phyloP scores from a whole-genome alignment of 2,888 invertebrate species.

The Atrina japonica region DNA sequence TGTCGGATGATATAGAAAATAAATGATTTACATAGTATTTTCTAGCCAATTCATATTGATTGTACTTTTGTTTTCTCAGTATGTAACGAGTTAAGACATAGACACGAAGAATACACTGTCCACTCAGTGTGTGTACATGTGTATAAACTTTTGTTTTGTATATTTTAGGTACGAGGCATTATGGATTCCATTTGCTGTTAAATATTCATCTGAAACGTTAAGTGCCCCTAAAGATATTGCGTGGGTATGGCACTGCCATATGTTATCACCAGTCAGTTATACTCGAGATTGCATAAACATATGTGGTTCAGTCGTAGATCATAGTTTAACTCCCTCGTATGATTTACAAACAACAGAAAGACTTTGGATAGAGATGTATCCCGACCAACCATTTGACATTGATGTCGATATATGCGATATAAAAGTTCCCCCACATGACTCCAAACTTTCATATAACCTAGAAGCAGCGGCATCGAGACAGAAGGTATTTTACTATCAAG shows the following conservation, averaged over 20 bases:
- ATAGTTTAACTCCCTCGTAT: slow-evolving; percentile 47
- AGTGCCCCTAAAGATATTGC: slow-evolving; percentile 82
- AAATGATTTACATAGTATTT: no score
- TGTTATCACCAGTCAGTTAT: slow-evolving; percentile 77
- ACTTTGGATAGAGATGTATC: slow-evolving; percentile 68
- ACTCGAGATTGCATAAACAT: slow-evolving; percentile 67
- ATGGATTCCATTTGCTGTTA: slow-evolving; percentile 81
- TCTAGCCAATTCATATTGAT: no score
- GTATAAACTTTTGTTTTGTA: background rate
- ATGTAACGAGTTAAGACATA: no score
- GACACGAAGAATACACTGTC: background rate
- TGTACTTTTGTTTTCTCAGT: no score
- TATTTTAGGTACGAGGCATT: slow-evolving; percentile 80
- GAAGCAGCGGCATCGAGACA: slow-evolving; percentile 80
- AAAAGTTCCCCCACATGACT: slow-evolving; percentile 36
- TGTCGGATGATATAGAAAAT: no score
- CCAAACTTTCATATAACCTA: slow-evolving; percentile 78
- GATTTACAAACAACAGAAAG: slow-evolving; percentile 27
- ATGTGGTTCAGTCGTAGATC: slow-evolving; percentile 77
- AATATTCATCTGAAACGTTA: slow-evolving; percentile 67
- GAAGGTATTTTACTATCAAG: slow-evolving; percentile 81
- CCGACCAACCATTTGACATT: slow-evolving; percentile 65
- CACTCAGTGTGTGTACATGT: background rate
- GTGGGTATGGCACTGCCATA: slow-evolving; percentile 82
- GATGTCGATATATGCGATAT: slow-evolving; percentile 27